These are phyloP conservation scores for Petrolisthes cinctipes DNA, from an alignment of 2,888 invertebrate genomes.

Conservation along the genomic window DNA sequence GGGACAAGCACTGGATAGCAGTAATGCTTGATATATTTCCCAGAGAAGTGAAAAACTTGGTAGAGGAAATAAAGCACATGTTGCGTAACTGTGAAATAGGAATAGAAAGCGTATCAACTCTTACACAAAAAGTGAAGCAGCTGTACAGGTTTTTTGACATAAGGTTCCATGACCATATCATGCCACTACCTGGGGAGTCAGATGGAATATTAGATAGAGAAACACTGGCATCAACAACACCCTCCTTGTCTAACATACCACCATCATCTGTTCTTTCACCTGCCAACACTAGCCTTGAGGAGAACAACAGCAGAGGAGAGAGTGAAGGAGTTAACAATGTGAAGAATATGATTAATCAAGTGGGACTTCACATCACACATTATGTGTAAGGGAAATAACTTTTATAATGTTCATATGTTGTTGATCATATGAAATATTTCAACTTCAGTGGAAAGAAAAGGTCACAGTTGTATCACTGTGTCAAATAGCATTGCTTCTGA, in stretches of 20 bases:
- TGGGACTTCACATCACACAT: conserved; percentile 47
- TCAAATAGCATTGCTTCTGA: background rate
- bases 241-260: background rate
- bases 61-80: background rate
- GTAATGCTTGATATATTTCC: conserved; percentile 71
- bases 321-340: conserved; percentile 18
- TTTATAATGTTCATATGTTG: too few relatives aligned
- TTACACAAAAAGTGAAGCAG: background rate
- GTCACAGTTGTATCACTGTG: too few relatives aligned
- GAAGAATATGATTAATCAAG: conserved; percentile 45
- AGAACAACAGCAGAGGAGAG: too few relatives aligned
- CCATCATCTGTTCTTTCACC: background rate
- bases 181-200: background rate
- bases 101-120: background rate
- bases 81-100: background rate
- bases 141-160: conserved; percentile 28
- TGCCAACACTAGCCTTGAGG: background rate
- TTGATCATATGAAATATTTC: background rate
- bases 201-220: background rate
- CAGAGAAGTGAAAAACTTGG: conserved; percentile 21
- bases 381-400: conserved; percentile 39
- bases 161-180: conserved; percentile 5
- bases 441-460: background rate
- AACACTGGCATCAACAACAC: background rate
- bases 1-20: conserved; percentile 76